A percentile compares a stretch with the other conserved stretches of the same genome.
Conservation (phyloP, 2,113 vertebrate genomes). For the Eretmochelys imbricata region DNA sequence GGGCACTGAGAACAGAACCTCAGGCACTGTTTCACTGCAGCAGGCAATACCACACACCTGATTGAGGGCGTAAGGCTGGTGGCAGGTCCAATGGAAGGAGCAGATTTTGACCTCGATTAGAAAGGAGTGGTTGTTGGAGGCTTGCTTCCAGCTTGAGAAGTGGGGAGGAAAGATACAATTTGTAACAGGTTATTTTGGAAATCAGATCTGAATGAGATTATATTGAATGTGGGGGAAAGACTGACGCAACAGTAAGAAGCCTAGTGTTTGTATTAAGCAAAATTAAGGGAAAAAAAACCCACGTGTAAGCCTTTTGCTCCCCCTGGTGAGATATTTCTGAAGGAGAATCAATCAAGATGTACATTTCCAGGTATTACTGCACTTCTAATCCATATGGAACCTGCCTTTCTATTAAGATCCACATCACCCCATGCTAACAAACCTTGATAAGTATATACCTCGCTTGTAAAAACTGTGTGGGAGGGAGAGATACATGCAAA, state of each 20-base stretch:
- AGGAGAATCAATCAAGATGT: rapidly evolving
- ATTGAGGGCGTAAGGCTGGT: neutral
- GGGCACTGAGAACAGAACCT: rapidly evolving
- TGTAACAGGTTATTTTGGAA: neutral
- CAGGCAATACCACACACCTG: neutral
- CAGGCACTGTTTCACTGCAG: neutral
- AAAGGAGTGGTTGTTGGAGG: neutral
- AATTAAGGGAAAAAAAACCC: neutral
- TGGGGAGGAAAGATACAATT: neutral
- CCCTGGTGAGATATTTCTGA: neutral
- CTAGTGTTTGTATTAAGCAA: neutral
- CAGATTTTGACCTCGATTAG: neutral
- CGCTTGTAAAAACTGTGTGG: neutral
- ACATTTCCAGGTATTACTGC: neutral
- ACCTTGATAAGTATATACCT: neutral
- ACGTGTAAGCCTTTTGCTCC: conserved; percentile 2
- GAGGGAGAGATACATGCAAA: neutral
- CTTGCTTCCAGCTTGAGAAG: neutral
- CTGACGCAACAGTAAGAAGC: neutral
- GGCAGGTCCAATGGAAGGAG: neutral
- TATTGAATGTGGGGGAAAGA: neutral
- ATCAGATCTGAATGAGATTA: neutral
- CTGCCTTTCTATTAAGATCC: neutral
- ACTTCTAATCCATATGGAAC: neutral
- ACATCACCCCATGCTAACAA: rapidly evolving